Evolutionary conservation across 2,113 vertebrate species (phyloP), one percentile per base, ranked within the genome.

Genomic region (Petroica traversi): DNA sequence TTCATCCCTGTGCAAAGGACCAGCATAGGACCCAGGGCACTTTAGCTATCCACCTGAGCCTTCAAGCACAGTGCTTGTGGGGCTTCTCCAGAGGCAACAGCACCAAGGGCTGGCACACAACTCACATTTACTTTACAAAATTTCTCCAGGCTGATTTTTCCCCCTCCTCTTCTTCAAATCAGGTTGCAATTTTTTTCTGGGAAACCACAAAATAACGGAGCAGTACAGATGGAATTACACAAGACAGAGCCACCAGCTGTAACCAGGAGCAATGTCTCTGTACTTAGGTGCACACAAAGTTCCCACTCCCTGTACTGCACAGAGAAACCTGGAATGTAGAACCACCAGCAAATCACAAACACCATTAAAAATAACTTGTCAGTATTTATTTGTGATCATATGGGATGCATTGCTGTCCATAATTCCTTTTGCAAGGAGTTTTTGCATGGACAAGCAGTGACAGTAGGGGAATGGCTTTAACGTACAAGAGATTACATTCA

Each of bases 21-120:
- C 40, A 73, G 55, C 18, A 24, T 19, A 46, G 48, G 33, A 58
- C 6, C 19, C 55, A 12, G 8, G 16, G 49, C 18, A 55, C 63
- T 33, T 15, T 25, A 15, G 8, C 24, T n/a, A n/a, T 7, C 20
- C 58, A 51, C 23, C 45, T 46, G n/a, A 92, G 49, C 38, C 57
- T 24, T n/a, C 29, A 29, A 19, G 54, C 1, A 0, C 1, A 3
- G 8, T 6, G 11, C 9, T 79, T 4, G 3, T 17, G 68, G 68
- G 14, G n/a, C 17, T 43, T 4, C 61, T 86, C 48, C 2, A 2
- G 59, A 46, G 33, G 9, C 22, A 69, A 11, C 23, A 71, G 52
- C 28, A 29, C 16, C 2, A 38, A 36, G 55, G 18, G 20, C 15
- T 78, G 31, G 17, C 34, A 81, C n/a, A 22, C 5, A 66, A 19